Evolutionary conservation across 1,140 invertebrate species (phyloP).

Genomic region (Gryon sp.): DNA sequence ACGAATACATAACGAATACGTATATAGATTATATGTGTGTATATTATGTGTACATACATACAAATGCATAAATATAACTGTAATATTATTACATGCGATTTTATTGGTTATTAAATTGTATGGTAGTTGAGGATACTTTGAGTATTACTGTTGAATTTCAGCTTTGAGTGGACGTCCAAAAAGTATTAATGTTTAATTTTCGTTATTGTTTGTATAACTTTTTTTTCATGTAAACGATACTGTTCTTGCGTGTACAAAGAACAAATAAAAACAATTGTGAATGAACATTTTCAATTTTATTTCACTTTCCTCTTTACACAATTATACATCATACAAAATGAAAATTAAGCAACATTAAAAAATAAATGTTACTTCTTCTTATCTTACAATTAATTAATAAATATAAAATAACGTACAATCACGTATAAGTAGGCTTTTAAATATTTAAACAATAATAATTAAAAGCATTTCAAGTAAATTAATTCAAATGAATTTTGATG

Average conservation of each 20-base stretch:
- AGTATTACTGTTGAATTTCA: slow-evolving; percentile 70
- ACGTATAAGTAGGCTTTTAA: too few relatives aligned
- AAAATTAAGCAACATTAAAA: too few relatives aligned
- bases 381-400: too few relatives aligned
- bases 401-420: too few relatives aligned
- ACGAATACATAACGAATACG: slow-evolving; percentile 43
- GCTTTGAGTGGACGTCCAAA: slow-evolving; percentile 66
- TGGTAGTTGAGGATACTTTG: slow-evolving; percentile 56
- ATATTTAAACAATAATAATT: too few relatives aligned
- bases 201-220: slow-evolving; percentile 72
- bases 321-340: too few relatives aligned
- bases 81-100: slow-evolving; percentile 60
- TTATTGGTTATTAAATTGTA: slow-evolving; percentile 66
- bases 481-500: too few relatives aligned
- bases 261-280: slow-evolving; percentile 41
- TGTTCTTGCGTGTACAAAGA: slow-evolving; percentile 48
- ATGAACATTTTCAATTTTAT: slow-evolving; percentile 6
- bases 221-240: slow-evolving; percentile 67
- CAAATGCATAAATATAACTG: slow-evolving; percentile 31
- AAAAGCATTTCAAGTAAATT: too few relatives aligned
- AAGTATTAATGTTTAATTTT: slow-evolving; percentile 73
- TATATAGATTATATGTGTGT: slow-evolving; percentile 50
- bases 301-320: neutral
- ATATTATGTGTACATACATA: slow-evolving; percentile 54
- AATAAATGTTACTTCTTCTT: too few relatives aligned